Evolutionary conservation across 53 echinoderm and acorn worm species (phyloP), one percentile per base, ranked within the genome.

Genomic region (Hippasteria phrygiana): DNA sequence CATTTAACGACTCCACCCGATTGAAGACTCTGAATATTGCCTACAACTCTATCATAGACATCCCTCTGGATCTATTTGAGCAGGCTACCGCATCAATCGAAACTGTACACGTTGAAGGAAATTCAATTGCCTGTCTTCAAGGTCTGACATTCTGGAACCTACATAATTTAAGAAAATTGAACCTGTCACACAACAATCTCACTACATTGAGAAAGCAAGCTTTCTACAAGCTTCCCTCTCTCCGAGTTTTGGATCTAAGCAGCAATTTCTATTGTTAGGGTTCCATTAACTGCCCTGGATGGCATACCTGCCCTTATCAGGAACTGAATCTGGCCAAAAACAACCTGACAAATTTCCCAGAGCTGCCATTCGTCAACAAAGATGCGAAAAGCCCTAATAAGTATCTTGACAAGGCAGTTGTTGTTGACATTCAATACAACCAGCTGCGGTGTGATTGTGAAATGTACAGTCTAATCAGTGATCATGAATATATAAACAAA

Each of bases 181-280:
- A 81, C 53, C 70, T 92, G 12, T 37, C 70, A 6, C 1, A 34
- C n/a, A 92, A 92, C 50, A 72, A 88, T 16, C 88, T 92, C 1
- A 59, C 35, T 2, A 46, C 47, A 1, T 11, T 92, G 38, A 43
- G 62, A 48, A 24, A 16, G 13, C 77, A 77, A 8, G 71, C 80
- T 3, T 87, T 91, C 34, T 64, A 37, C 54, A 71, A 71, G 14
- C 63, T 87, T 4, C 67, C 65, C 45, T 48, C 50, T n/a, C 55
- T 91, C 13, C 8, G 53, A 14, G 17, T 42, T 13, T 29, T 91
- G 26, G 65, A 91, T 62, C 77, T 91, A 8, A 72, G 70, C 16
- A 31, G 48, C 5, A 91, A 91, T 54, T 29, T 51, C 17, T 35
- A n/a, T 91, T 10, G 3, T 39, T 0, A 55, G 71, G 36, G 6